Base-by-base conservation (phyloP, 2,888 invertebrate genomes). In the Drosophila mimica region DNA sequence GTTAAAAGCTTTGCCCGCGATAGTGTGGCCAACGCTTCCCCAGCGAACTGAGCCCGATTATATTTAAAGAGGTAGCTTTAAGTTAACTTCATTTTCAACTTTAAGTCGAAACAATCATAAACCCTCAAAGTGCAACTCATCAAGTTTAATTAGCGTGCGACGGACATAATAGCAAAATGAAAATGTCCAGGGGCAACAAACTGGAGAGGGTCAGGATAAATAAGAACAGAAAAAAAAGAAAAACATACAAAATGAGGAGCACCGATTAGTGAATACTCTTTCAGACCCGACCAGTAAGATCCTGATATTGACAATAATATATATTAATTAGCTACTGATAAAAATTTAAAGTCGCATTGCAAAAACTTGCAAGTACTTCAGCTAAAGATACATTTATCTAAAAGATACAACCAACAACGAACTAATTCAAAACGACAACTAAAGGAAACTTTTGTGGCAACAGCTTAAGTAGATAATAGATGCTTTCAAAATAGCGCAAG, bases 141-240 rank as follows among this genome's bases (percentile, higher is more conserved):
- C 72, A 80, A 82, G 72, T 76, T 82, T 84, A 85, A 80, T 84
- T 80, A 80, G 80, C 72, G 65, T 51, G 48, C 28, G 67, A 17
- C 17, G 46, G 40, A 62, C 56, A 68, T 72, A 69, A 61, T 56
- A 25, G 9, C 48, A 49, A 70, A 80, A 70, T 30, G 28, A 28
- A 51, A 51, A 51, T 25, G 25, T n/a, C n/a, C 67, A 51, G 36
- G 9, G 38, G 36, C 59, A 40, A 30, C 20, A 30, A 4, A 30
- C 31, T 3, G 30, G 9, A 51, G n/a, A 34, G 69, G 31, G 13
- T 38, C 53, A 34, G 52, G 17, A 62, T 65, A 68, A 63, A 62
- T 31, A 40, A 40, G 49, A 66, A 1, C 2, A 25, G 3, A 25
- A 25, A 25, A 25, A 25, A 25, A 25, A 13, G 6, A 25, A 25